Conservation (phyloP, 2,888 invertebrate species). For the Norana najaformis region DNA sequence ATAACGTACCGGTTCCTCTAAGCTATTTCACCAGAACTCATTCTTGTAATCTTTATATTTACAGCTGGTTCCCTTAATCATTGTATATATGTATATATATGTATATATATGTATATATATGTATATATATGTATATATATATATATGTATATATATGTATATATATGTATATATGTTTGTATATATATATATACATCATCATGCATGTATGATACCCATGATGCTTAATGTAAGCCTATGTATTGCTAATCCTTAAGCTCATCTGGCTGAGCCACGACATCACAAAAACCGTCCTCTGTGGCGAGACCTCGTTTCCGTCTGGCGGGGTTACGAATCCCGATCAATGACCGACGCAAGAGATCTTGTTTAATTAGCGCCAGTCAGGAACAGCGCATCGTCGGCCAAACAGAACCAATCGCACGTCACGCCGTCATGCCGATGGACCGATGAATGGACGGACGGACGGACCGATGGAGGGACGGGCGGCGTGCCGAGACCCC, state of each 20-base stretch:
- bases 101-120: too few species aligned
- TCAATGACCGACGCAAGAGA: neutral
- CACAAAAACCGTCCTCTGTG: neutral
- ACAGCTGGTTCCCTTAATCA: neutral
- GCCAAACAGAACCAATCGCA: neutral
- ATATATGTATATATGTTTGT: neutral
- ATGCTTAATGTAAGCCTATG: neutral
- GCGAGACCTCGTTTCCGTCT: neutral
- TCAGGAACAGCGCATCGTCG: neutral
- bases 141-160: neutral
- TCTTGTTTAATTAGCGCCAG: neutral
- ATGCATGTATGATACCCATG: neutral
- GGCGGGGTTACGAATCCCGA: conserved; percentile 9
- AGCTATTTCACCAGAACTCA: too few species aligned
- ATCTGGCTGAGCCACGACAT: neutral
- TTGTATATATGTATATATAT: too few species aligned
- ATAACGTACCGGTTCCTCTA: too few species aligned
- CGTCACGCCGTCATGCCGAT: neutral
- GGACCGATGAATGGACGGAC: too few species aligned
- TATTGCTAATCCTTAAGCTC: neutral
- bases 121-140: neutral
- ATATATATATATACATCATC: neutral
- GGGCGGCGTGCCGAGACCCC: neutral
- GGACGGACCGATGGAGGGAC: too few species aligned
- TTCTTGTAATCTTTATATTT: too few species aligned